A percentile compares a stretch with the other conserved stretches of the same genome.
Evolutionary conservation across 2,797 vertebrate genomes (phyloP).

Genomic region (Centropyge bicolor): DNA sequence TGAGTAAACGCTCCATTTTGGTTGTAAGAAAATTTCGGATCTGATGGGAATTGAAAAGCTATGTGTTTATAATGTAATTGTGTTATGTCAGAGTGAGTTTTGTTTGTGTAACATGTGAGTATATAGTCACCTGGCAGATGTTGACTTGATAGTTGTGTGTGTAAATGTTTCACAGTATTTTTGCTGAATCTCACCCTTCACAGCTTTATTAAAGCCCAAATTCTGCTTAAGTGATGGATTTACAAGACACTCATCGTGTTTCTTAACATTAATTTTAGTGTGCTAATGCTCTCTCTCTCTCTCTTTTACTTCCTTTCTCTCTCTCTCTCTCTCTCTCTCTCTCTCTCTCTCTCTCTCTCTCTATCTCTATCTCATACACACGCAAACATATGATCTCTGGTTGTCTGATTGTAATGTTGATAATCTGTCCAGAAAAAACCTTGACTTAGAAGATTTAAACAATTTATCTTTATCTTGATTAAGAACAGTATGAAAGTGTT

Average conservation of each 20-base stretch:
- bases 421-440: neutral
- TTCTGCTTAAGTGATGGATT: neutral
- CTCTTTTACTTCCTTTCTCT: neutral
- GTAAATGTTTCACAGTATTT: neutral
- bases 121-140: neutral
- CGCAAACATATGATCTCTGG: neutral
- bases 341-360: neutral
- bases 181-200: neutral
- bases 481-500: too few relatives aligned
- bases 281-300: neutral
- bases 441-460: too few relatives aligned
- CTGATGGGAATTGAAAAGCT: constrained; percentile 16
- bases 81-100: constrained; percentile 20
- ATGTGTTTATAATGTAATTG: constrained; percentile 7
- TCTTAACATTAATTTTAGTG: neutral
- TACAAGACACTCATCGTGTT: neutral
- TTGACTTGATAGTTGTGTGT: neutral
- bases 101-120: constrained; percentile 1
- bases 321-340: neutral
- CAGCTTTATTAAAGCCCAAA: neutral
- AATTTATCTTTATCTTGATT: too few relatives aligned
- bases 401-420: neutral
- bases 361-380: too few relatives aligned
- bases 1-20: constrained; percentile 24
- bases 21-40: constrained; percentile 12